Base-by-base conservation (phyloP, 2,113 vertebrate species). In the Phylloscopus whistleri region DNA sequence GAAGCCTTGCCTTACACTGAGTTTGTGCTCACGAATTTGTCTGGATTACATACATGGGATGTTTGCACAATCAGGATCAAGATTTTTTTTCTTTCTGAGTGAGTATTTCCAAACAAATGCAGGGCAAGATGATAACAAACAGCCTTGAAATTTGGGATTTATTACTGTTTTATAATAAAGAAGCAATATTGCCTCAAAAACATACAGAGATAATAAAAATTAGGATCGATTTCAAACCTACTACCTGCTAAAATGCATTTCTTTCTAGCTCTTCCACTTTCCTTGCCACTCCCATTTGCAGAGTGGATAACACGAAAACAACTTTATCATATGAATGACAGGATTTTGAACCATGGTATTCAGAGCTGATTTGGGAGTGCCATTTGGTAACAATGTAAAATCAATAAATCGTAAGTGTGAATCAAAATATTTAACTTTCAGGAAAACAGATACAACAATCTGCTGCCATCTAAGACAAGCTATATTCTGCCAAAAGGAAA, bases 391-490 rank as follows among this genome's bases (percentile, higher is more conserved):
- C 84, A 93, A 96, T 83, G 75, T 55, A 91, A 91, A 91, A 85
- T 62, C 70, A 95, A 92, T 91, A 95, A 94, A 95, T 86, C 0
- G 0, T 46, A 84, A 82, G 17, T 18, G 43, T 37, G 67, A 94
- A 92, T 88, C 70, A 90, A 91, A 96, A 94, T 90, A 95, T 94
- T 95, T 90, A 92, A 86, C 75, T 86, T 93, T 55, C 67, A 86
- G 79, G 55, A 91, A 88, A 56, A 95, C 52, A 94, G 64, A 94
- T 43, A 92, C 18, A 90, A 69, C 62, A 76, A 67, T n/a, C 51
- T 95, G 78, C 78, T 93, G 74, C 89, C 55, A 74, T 77, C 82
- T 77, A 51, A 90, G 67, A 85, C 21, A 79, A 76, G 75, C 80
- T 86, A 74, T 44, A 84, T 77, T 74, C 68, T 90, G 82, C 67